phyloP scores from a whole-genome alignment of 1,140 invertebrate genomes.

The Pogonus chalceus region DNA sequence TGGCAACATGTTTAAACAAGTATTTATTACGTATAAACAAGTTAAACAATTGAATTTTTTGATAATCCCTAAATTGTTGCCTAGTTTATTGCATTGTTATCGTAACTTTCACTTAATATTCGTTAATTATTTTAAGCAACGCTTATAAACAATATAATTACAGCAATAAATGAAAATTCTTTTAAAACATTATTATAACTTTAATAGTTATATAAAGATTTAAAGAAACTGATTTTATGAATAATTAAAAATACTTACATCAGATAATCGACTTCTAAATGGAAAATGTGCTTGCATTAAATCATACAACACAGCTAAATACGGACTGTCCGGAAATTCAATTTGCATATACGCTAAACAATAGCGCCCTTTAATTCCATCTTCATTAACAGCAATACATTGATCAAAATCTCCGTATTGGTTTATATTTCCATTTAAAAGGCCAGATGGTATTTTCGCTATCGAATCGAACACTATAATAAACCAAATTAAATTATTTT shows the following conservation, averaged over 20 bases:
- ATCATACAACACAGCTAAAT: slow-evolving; percentile 37
- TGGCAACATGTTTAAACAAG: background rate
- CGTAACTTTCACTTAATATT: too few species aligned
- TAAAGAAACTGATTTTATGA: slow-evolving; percentile 25
- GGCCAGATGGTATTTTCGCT: slow-evolving; percentile 47
- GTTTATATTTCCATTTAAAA: slow-evolving; percentile 50
- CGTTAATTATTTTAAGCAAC: too few species aligned
- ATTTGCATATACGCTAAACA: slow-evolving; percentile 47
- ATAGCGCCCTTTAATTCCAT: slow-evolving; percentile 41
- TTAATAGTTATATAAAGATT: too few species aligned
- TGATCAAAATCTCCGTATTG: slow-evolving; percentile 54
- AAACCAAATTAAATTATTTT: background rate
- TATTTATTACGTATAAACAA: too few species aligned
- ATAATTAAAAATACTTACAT: slow-evolving; percentile 42
- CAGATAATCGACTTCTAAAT: slow-evolving; percentile 46
- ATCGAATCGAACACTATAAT: slow-evolving; percentile 52
- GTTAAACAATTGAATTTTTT: too few species aligned
- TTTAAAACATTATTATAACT: too few species aligned
- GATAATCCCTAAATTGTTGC: too few species aligned
- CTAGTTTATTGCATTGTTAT: too few species aligned
- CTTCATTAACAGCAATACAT: slow-evolving; percentile 39
- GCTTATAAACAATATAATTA: too few species aligned
- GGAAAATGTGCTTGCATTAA: slow-evolving; percentile 47
- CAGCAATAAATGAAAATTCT: too few species aligned
- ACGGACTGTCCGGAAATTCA: slow-evolving; percentile 31